phyloP scores from a whole-genome alignment of 2,888 invertebrate species.

The Amphipoea lucens region DNA sequence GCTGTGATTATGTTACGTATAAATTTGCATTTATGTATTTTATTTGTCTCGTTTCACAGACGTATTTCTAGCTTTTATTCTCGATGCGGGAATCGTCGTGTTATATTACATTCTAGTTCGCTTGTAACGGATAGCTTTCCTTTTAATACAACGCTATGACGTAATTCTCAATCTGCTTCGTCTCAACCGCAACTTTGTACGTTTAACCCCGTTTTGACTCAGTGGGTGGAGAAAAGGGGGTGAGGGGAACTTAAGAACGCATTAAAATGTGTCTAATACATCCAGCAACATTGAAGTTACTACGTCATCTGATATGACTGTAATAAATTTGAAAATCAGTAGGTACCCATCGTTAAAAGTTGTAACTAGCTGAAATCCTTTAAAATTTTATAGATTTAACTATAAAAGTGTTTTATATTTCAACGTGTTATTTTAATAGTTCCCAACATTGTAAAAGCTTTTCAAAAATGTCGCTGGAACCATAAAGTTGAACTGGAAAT shows the following conservation, averaged over 20 bases:
- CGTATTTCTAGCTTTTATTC: constrained; percentile 42
- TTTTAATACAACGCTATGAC: constrained; percentile 53
- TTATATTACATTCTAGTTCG: constrained; percentile 40
- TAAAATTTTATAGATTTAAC: constrained; percentile 17
- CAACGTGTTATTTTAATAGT: constrained; percentile 19
- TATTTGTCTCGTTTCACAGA: constrained; percentile 38
- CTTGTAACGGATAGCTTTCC: constrained; percentile 42
- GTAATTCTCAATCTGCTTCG: constrained; percentile 54
- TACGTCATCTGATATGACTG: constrained; percentile 2
- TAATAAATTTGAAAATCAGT: constrained; percentile 37
- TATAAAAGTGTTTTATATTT: constrained; percentile 30
- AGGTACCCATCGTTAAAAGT: not conserved
- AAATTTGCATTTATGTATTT: constrained; percentile 62
- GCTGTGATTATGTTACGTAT: constrained; percentile 53
- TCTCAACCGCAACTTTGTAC: constrained; percentile 57
- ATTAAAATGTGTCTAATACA: constrained; percentile 40
- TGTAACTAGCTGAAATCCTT: constrained; percentile 11
- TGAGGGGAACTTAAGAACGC: constrained; percentile 33
- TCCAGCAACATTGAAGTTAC: constrained; percentile 14
- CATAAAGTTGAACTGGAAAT: constrained; percentile 13
- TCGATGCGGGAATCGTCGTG: constrained; percentile 35
- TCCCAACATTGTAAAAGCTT: constrained; percentile 23
- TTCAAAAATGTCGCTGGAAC: constrained; percentile 7
- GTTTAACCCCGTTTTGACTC: constrained; percentile 59
- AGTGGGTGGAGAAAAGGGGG: constrained; percentile 1